Conservation (phyloP, 2,797 vertebrate species). For the Carapus acus region DNA sequence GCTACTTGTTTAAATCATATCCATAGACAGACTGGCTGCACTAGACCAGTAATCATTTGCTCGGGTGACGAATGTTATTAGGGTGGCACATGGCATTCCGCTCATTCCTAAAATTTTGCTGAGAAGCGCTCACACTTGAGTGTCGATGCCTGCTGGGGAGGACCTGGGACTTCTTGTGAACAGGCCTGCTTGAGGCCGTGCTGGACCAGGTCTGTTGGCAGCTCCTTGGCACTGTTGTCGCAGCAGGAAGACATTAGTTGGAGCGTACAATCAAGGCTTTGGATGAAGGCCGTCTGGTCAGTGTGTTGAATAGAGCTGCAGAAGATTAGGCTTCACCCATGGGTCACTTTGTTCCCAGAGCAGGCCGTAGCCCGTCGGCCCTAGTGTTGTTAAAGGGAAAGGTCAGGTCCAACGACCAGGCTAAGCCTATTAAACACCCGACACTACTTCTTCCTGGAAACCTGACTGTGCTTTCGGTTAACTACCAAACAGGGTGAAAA, state of each 20-base stretch:
- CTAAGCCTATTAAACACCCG: slow-evolving; percentile 77
- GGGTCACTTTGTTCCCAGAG: slow-evolving; percentile 88
- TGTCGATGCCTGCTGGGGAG: slow-evolving; percentile 47
- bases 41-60: slow-evolving; percentile 48
- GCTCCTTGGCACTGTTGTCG: slow-evolving; percentile 89
- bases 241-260: slow-evolving; percentile 95
- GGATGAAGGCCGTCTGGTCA: slow-evolving; percentile 73
- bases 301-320: slow-evolving; percentile 76
- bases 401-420: slow-evolving; percentile 82
- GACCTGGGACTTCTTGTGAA: slow-evolving; percentile 56
- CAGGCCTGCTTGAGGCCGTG: slow-evolving; percentile 64
- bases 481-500: slow-evolving; percentile 49
- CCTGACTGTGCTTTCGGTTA: slow-evolving; percentile 66
- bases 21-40: slow-evolving; percentile 51
- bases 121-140: slow-evolving; percentile 39
- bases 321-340: slow-evolving; percentile 91
- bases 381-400: slow-evolving; percentile 88
- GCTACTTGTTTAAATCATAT: slow-evolving; percentile 37
- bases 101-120: slow-evolving; percentile 62
- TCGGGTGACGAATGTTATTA: slow-evolving; percentile 59
- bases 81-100: slow-evolving; percentile 65
- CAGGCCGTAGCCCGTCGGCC: slow-evolving; percentile 75
- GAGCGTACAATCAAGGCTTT: slow-evolving; percentile 84
- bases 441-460: slow-evolving; percentile 59
- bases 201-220: slow-evolving; percentile 85